Base-by-base conservation (phyloP, 2,888 invertebrate species). In the Dioctria rufipes region DNA sequence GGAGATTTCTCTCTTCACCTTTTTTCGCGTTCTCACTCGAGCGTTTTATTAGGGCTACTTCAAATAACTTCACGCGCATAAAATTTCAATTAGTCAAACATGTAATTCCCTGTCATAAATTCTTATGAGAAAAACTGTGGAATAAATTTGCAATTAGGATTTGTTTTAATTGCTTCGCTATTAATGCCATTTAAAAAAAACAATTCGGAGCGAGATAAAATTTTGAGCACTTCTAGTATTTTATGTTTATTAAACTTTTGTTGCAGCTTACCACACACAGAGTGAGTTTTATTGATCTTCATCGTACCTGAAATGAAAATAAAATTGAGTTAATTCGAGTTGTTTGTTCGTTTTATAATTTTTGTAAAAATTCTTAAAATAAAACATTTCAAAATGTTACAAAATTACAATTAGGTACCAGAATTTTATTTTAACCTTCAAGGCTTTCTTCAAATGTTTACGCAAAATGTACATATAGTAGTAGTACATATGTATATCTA, bases 71-170 rank as follows among this genome's bases (percentile, higher is more conserved):
- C 43, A 11, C 37, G 60, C 5, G 78, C 60, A 78, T 78, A 78
- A 65, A 78, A 78, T 78, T 49, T 51, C 65, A 65, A 78, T 78
- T 78, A 78, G 51, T 78, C 51, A 63, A 78, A 78, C 3, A 39
- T 63, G 5, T 60, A 46, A 8, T 46, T 46, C 1, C 46, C 6
- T 37, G 37, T 11, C 54, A 46, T 46, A 46, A 46, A 46, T 46
- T 46, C 46, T 5, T 46, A 46, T 46, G 46, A 8, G 46, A 46
- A 46, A 46, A 5, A 46, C 5, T 46, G 46, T 46, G 46, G 65
- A 63, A 78, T 65, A 65, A 78, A 78, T 78, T 65, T 60, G 37
- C 43, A 61, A 75, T 61, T 75, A 40, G 42, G 40, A 54, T 71
- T 71, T 5, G 51, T 6, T 39, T 46, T 71, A 8, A 58, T 8